Base-by-base conservation (phyloP, 2,113 vertebrate species). In the Lucifuga dentata region DNA sequence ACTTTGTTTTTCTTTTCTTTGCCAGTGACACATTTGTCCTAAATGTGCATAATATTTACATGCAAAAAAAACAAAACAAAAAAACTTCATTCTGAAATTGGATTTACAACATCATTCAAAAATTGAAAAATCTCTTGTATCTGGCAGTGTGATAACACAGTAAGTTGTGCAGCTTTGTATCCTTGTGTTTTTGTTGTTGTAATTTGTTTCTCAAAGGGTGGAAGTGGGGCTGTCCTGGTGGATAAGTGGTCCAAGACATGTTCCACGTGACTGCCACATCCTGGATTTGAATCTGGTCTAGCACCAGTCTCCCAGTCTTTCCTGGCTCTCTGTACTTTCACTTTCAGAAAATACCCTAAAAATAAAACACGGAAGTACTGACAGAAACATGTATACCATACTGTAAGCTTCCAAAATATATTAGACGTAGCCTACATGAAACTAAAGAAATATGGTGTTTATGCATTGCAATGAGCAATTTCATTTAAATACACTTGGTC, bases 291-390 rank as follows among this genome's bases (percentile, higher is more conserved):
- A 29, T 29, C 26, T 29, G 26, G 45, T 66, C 16, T 56, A 52
- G 38, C n/a, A 41, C 19, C 24, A 45, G 21, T 76, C 43, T 46
- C 20, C 0, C 9, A 32, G 10, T 44, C 24, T 60, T 77, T 86
- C 82, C 84, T 76, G 49, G 33, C 17, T 57, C 39, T 58, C 44
- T 53, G 41, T 41, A 41, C 41, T 33, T 60, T 39, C 64, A 43
- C 21, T 33, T 40, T 19, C 12, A 63, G 67, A 59, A 83, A 48
- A 33, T 16, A 16, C 35, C 50, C 46, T 39, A 46, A 43, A 75
- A 78, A 29, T 29, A 29, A 29, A 29, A 29, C 26, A 29, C 7
- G 26, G 26, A 29, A 29, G 26, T 7, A 29, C 3, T 3, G 7
- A 7, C 7, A 7, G 7, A 7, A 29, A 29, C 7, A 7, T 29